Percentiles rank a stretch among this genome's conserved stretches.
phyloP scores from a whole-genome alignment of 2,113 vertebrate genomes.

The Mus spicilegus region DNA sequence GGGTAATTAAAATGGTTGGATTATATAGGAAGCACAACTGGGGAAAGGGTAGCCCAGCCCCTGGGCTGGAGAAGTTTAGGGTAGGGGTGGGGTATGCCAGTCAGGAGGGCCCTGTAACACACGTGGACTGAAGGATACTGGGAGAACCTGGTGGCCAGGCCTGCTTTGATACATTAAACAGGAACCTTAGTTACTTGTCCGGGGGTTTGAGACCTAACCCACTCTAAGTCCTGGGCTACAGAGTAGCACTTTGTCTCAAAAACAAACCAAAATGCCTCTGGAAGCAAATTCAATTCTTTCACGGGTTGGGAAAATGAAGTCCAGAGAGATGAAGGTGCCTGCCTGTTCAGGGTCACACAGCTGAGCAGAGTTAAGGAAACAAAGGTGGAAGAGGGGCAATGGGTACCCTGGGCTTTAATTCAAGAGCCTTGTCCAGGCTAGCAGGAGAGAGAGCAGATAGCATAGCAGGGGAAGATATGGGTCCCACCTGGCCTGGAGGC shows the following conservation, averaged over 20 bases:
- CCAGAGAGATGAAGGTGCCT: not conserved
- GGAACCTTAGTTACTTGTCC: too few species aligned
- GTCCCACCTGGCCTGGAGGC: too few species aligned
- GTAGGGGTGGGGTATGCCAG: not conserved
- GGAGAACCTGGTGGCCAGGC: not conserved
- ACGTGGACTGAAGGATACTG: not conserved
- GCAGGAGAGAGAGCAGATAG: not conserved
- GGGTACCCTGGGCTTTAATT: conserved; percentile 55
- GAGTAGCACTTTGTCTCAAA: not conserved
- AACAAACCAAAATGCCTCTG: not conserved
- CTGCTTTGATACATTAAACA: not conserved
- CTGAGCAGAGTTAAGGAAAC: not conserved
- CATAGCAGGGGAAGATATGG: not conserved
- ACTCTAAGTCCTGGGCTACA: not conserved
- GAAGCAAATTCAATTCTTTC: not conserved
- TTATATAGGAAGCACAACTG: not conserved
- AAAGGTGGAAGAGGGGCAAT: not conserved
- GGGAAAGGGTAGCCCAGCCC: not conserved
- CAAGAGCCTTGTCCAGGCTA: conserved; percentile 1
- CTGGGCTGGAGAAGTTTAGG: not conserved
- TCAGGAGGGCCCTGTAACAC: not conserved
- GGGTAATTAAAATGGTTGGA: not conserved
- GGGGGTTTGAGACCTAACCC: not conserved
- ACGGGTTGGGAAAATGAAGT: not conserved
- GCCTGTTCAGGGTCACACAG: conserved; percentile 1